A percentile compares a stretch with the other conserved stretches of the same genome.
phyloP scores from a whole-genome alignment of 1,140 invertebrate species.

The Drosophila parvula region DNA sequence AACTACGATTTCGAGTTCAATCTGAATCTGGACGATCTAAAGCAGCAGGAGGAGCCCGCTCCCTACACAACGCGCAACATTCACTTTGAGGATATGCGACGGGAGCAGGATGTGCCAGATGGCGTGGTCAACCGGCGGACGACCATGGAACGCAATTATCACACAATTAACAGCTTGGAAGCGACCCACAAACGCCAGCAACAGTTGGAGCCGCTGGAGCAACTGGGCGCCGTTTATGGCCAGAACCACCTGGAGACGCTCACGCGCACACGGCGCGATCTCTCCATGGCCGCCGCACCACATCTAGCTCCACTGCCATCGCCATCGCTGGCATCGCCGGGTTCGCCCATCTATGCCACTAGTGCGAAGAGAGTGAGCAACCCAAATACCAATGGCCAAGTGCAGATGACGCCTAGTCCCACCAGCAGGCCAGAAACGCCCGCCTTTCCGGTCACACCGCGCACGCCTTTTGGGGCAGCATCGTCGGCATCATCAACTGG shows the following conservation, averaged over 20 bases:
- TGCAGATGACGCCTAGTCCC: constrained; percentile 74
- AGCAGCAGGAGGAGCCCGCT: constrained; percentile 45
- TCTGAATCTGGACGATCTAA: constrained; percentile 66
- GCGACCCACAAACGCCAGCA: constrained; percentile 39
- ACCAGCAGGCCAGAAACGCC: constrained; percentile 91
- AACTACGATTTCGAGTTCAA: constrained; percentile 81
- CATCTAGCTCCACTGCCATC: constrained; percentile 25
- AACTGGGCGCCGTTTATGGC: constrained; percentile 66
- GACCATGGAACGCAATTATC: constrained; percentile 82
- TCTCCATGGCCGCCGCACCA: constrained; percentile 39
- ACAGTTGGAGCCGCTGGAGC: constrained; percentile 37
- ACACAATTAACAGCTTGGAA: constrained; percentile 76
- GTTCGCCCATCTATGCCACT: constrained; percentile 81
- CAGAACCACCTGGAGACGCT: constrained; percentile 72
- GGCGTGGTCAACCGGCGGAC: constrained; percentile 58
- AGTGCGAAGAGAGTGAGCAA: constrained; percentile 59
- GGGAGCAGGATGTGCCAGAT: constrained; percentile 72
- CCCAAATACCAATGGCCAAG: constrained; percentile 68
- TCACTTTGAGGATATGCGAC: constrained; percentile 34
- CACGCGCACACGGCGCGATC: constrained; percentile 69
- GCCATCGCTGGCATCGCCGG: constrained; percentile 22
- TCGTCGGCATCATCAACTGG: constrained; percentile 86
- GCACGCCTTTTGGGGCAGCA: constrained; percentile 90
- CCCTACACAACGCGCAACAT: constrained; percentile 71
- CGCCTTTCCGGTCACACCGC: constrained; percentile 94